A percentile compares a stretch with the other conserved stretches of the same genome.
Conservation (phyloP, 2,888 invertebrate genomes). For the Oligia latruncula region DNA sequence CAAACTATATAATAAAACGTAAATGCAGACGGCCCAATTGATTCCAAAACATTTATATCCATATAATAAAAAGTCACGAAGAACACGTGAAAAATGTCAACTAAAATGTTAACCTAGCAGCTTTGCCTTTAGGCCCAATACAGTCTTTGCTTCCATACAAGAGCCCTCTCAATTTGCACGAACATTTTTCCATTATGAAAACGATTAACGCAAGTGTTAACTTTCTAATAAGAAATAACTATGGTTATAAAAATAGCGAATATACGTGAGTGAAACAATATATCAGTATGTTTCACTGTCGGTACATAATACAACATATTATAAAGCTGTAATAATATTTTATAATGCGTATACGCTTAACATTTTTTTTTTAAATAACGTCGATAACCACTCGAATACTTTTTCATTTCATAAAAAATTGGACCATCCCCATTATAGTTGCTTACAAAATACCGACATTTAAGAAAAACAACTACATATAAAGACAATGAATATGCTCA, state of each 20-base stretch:
- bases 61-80: conserved; percentile 48
- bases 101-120: conserved; percentile 49
- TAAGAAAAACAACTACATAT: conserved; percentile 77
- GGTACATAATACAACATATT: conserved; percentile 48
- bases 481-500: conserved; percentile 74
- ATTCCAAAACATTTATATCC: conserved; percentile 62
- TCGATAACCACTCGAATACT: conserved; percentile 42
- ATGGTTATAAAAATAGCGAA: conserved; percentile 55
- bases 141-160: conserved; percentile 40
- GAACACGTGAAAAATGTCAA: conserved; percentile 46
- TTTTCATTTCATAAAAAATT: conserved; percentile 69
- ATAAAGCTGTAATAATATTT: conserved; percentile 39
- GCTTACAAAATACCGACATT: conserved; percentile 73
- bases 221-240: conserved; percentile 45
- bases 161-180: conserved; percentile 21
- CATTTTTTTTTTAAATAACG: conserved; percentile 34
- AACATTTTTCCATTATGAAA: conserved; percentile 26
- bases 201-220: conserved; percentile 48
- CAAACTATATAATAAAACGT: conserved; percentile 73
- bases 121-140: conserved; percentile 55
- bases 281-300: conserved; percentile 39
- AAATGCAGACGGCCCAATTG: conserved; percentile 82
- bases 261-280: conserved; percentile 51
- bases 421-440: conserved; percentile 79
- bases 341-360: conserved; percentile 42